Base-by-base conservation (phyloP, 2,113 vertebrate species). In the Callaeas wilsoni region DNA sequence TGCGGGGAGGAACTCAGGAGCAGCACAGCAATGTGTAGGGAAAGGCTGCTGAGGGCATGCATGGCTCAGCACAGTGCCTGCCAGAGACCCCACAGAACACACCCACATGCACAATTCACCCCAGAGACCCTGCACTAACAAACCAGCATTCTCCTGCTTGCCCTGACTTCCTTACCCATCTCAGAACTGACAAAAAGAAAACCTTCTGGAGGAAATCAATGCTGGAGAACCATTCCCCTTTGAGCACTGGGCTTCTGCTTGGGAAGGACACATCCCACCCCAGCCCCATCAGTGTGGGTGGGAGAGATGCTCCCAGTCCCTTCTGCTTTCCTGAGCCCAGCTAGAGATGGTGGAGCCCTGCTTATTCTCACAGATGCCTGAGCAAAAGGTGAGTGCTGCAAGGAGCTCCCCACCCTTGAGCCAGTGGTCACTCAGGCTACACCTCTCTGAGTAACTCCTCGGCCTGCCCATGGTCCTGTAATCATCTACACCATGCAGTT, bases 401-500 rank as follows among this genome's bases (percentile, higher is more conserved):
- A 68, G 41, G 37, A 42, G 11, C 42, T 80, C 53, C 49, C 8
- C 23, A 75, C 12, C 20, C 33, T 35, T 1, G 3, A 64, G 15
- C 25, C 67, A 39, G 35, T 4, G 1, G 30, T 76, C 53, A 41
- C 35, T 78, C 37, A 71, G 67, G 14, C 50, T 80, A 13, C 42
- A 65, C 7, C 6, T 84, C 59, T 53, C 26, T 87, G 56, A 89
- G n/a, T 75, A 82, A 62, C 32, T 55, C 16, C 49, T 63, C 0
- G 0, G 13, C 12, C 20, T 67, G 22, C 42, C 26, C 9, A 2
- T 12, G 13, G 42, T 23, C 47, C 75, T 85, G 14, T 85, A 57
- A 79, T 67, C 2, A 5, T 65, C n/a, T n/a, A 49, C 26, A 50
- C 47, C 1, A 1, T 37, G 57, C 1, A 55, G 0, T 39, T 8